Conservation (phyloP, 2,888 invertebrate species). For the Electrophaes corylata region DNA sequence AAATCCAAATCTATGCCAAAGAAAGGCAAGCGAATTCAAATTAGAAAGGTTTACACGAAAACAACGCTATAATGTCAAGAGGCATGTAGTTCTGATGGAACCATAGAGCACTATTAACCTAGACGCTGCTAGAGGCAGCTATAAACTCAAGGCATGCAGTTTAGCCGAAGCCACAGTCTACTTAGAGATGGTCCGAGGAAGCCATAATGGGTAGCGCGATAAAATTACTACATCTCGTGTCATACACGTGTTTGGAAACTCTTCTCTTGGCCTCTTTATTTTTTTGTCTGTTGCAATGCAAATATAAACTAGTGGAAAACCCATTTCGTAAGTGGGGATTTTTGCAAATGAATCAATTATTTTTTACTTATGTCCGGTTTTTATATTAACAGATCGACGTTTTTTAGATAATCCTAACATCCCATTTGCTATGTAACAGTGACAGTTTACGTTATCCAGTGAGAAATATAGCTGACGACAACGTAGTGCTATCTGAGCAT, state of each 20-base stretch:
- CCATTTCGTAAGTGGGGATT: too few relatives aligned
- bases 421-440: too few relatives aligned
- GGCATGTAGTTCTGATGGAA: constrained; percentile 11
- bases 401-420: too few relatives aligned
- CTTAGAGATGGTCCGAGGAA: background rate
- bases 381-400: too few relatives aligned
- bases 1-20: constrained; percentile 37
- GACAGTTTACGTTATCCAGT: too few relatives aligned
- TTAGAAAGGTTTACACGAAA: constrained; percentile 52
- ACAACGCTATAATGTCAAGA: constrained; percentile 32
- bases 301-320: too few relatives aligned
- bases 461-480: too few relatives aligned
- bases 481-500: too few relatives aligned
- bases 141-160: background rate
- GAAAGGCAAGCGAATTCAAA: constrained; percentile 52
- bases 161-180: too few relatives aligned
- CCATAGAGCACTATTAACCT: constrained; percentile 15
- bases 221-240: background rate
- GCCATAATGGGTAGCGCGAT: background rate
- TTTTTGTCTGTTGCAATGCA: too few relatives aligned
- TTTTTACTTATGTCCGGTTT: too few relatives aligned
- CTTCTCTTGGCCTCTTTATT: background rate
- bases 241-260: background rate
- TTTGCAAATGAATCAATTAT: too few relatives aligned
- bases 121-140: background rate